A percentile compares a stretch with the other conserved stretches of the same genome.
phyloP scores from a whole-genome alignment of 2,888 invertebrate genomes.

The Aporophyla nigra region DNA sequence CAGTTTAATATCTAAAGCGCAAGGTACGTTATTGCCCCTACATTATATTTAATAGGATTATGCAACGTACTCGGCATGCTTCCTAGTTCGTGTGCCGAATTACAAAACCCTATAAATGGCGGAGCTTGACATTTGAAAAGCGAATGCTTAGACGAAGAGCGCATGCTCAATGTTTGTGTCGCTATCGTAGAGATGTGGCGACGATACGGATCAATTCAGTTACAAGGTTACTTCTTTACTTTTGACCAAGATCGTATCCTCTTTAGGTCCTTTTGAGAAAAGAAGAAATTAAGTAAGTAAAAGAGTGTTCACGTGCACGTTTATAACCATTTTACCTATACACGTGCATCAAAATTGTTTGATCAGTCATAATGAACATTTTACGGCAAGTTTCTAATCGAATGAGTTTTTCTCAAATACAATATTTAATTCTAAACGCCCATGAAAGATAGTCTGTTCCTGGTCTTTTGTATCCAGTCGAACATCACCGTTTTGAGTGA shows the following conservation, averaged over 20 bases:
- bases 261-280: background rate
- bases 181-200: conserved; percentile 15
- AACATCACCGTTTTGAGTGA: too few relatives aligned
- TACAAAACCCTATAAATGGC: conserved; percentile 64
- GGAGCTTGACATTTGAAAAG: conserved; percentile 72
- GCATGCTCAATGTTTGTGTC: conserved; percentile 57
- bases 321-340: too few relatives aligned
- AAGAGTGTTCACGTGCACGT: too few relatives aligned
- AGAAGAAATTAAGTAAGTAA: too few relatives aligned
- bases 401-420: too few relatives aligned
- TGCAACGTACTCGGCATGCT: conserved; percentile 56
- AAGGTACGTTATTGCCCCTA: conserved; percentile 15
- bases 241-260: background rate
- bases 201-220: background rate
- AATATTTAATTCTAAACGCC: too few relatives aligned
- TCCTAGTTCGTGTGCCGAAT: conserved; percentile 68
- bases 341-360: too few relatives aligned
- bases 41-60: conserved; percentile 51
- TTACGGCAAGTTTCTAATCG: too few relatives aligned
- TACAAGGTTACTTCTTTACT: background rate
- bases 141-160: conserved; percentile 61
- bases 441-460: too few relatives aligned
- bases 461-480: too few relatives aligned
- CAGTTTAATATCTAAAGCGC: conserved; percentile 3
- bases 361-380: too few relatives aligned